These are phyloP conservation scores for Rhinatrema bivittatum DNA, from an alignment of 2,797 vertebrate species.

Conservation along the genomic window DNA sequence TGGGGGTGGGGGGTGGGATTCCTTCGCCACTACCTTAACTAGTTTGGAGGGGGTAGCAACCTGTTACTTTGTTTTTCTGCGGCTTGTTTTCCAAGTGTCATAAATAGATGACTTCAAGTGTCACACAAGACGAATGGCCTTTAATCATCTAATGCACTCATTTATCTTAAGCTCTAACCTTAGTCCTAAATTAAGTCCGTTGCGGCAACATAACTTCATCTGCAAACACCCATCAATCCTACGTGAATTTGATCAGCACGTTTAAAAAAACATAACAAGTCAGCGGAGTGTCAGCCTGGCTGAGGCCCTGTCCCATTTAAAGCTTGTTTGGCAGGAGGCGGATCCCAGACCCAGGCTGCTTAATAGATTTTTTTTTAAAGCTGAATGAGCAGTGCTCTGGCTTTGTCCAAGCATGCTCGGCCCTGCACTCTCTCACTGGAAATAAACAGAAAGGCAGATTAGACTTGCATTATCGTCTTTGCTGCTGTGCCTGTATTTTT, in stretches of 20 bases:
- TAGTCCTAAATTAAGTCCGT: constrained; percentile 75
- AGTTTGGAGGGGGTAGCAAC: no score
- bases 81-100: constrained; percentile 56
- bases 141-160: constrained; percentile 84
- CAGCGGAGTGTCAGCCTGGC: constrained; percentile 58
- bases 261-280: constrained; percentile 61
- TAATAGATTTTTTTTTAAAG: constrained; percentile 44
- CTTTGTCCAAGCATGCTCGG: no score
- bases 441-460: constrained; percentile 31
- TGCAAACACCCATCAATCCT: constrained; percentile 72
- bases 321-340: constrained; percentile 34
- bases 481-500: no score
- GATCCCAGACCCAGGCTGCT: constrained; percentile 31
- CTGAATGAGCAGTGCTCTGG: constrained; percentile 17
- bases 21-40: no score
- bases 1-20: no score
- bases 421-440: no score
- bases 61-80: constrained; percentile 36
- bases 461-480: no score
- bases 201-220: constrained; percentile 68
- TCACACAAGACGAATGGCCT: constrained; percentile 76
- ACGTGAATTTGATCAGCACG: constrained; percentile 54
- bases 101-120: constrained; percentile 69
- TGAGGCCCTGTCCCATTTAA: constrained; percentile 46
- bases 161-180: constrained; percentile 74